phyloP scores from a whole-genome alignment of 2,888 invertebrate genomes.

The Phorcus lineatus region DNA sequence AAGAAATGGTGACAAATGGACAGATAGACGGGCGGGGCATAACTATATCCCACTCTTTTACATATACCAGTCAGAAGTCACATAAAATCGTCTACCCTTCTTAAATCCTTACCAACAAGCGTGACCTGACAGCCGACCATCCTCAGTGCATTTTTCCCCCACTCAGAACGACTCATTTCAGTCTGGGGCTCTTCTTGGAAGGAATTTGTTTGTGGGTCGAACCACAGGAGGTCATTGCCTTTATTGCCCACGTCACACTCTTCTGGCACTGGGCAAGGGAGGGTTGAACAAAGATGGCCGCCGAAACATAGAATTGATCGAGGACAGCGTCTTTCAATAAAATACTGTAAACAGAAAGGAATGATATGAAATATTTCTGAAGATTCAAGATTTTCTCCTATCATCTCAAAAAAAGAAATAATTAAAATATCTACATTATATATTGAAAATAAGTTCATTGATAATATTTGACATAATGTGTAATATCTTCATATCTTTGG shows the following conservation, averaged over 20 bases:
- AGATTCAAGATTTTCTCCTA: too few relatives aligned
- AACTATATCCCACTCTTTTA: too few relatives aligned
- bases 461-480: too few relatives aligned
- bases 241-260: not conserved
- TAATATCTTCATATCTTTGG: too few relatives aligned
- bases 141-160: not conserved
- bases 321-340: not conserved
- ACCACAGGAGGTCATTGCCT: not conserved
- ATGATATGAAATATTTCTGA: too few relatives aligned
- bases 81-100: not conserved
- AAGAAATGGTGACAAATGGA: too few relatives aligned
- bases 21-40: too few relatives aligned
- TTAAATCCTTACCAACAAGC: not conserved
- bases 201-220: not conserved
- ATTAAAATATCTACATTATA: too few relatives aligned
- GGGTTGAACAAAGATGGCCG: not conserved
- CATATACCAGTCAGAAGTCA: too few relatives aligned
- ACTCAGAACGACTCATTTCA: not conserved
- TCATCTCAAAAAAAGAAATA: too few relatives aligned
- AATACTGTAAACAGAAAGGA: not conserved
- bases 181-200: not conserved
- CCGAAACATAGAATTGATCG: not conserved
- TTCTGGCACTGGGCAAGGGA: not conserved
- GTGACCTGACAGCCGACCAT: not conserved
- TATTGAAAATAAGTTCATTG: too few relatives aligned